Evolutionary conservation across 2,888 invertebrate species (phyloP), one percentile per base, ranked within the genome.

Genomic region (Mesorhabditis belari): DNA sequence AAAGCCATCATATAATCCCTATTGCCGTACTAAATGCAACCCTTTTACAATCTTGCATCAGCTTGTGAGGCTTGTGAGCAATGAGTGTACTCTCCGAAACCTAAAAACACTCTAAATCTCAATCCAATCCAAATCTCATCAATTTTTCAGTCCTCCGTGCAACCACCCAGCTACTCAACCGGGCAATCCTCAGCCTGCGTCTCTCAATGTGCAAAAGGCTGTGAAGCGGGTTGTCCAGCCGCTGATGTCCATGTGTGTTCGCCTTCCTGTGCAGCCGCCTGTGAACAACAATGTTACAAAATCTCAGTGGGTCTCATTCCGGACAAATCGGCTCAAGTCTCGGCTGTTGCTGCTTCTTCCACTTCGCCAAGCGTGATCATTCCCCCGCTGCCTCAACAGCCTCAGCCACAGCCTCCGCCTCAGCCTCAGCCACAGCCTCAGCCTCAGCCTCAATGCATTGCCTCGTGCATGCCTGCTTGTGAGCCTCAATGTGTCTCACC

Each of bases 401-500:
- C 12, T 9, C 44, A 35, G 44, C 44, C 44, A 9, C 44, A 35
- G 44, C 44, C n/a, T 35, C n/a, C n/a, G n/a, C n/a, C n/a, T n/a
- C n/a, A n/a, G n/a, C n/a, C n/a, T 9, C 44, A 35, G 44, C 44
- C 12, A n/a, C 44, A 9, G 44, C 44, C 12, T 9, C 44, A 35
- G 44, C 44, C 44, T n/a, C 44, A 35, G 44, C 44, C n/a, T 35
- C n/a, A n/a, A n/a, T 70, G 70, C 57, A 63, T 63, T 24, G 61
- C 70, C n/a, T 55, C 64, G 49, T 70, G 70, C 65, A 65, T 67
- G 70, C 70, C 70, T 28, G 61, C 61, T 23, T 70, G 70, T 57
- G 61, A 62, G 27, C 58, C 62, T 27, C 25, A 54, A 4, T 70
- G 70, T 58, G 61, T 64, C 56, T n/a, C 29, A 29, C 56, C 62